Base-by-base conservation (phyloP, 2,113 vertebrate species). In the Calyptomena viridis region DNA sequence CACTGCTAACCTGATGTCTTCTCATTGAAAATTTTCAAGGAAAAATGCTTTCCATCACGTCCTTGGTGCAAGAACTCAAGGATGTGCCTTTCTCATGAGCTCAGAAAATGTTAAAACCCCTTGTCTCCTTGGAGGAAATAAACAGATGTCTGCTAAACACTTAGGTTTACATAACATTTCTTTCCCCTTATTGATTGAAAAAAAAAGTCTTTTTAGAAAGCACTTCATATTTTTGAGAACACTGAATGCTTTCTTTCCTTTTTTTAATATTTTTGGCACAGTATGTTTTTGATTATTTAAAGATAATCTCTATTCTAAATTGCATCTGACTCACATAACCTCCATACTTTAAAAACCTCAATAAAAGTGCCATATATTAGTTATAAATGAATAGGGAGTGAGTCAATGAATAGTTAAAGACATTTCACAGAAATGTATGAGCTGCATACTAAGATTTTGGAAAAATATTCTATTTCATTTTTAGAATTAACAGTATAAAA, bases 291-390 rank as follows among this genome's bases (percentile, higher is more conserved):
- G 90, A 97, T 97, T 97, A 97, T 94, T 98, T 96, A 96, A 95
- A 97, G 90, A 97, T 96, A 97, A 97, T 97, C 72, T 97, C 96
- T 97, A 91, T 96, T 97, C 94, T 96, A 92, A 97, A 97, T 92
- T 97, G 81, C 73, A 95, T 88, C 88, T 97, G 96, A 96, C 90
- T 97, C 95, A 96, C 67, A 89, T 96, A 97, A 97, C 91, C 96
- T 97, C 95, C 96, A 95, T 94, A 96, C 81, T 96, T 96, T 40
- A 96, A 66, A 93, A 97, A 96, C 94, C 96, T 97, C 96, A 98
- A 97, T 93, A 97, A 96, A 98, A 97, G 90, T 93, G 82, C 56
- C 93, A 96, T 96, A 96, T 95, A 97, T 96, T 97, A 96, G 76
- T 74, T 90, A 95, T 77, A 97, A 94, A 98, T 97, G 91, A 98